A percentile compares a stretch with the other conserved stretches of the same genome.
phyloP scores from a whole-genome alignment of 2,888 invertebrate genomes.

The Acanthacorydalis orientalis region DNA sequence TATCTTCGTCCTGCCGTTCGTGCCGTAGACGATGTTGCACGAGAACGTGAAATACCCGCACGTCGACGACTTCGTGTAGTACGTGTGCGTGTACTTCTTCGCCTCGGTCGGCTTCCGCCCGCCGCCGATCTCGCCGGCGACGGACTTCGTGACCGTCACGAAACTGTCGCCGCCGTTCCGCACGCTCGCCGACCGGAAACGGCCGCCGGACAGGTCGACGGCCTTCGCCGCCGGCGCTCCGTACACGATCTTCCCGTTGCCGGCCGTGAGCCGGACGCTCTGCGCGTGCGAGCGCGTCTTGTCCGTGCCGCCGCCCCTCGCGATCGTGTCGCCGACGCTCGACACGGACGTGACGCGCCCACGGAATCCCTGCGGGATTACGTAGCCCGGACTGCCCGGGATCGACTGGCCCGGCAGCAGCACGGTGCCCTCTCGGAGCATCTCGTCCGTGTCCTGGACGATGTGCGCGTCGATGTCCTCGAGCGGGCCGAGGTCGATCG shows the following conservation, averaged over 20 bases:
- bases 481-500: conserved; percentile 39
- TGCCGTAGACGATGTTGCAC: conserved; percentile 62
- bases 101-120: conserved; percentile 39
- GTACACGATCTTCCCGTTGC: conserved; percentile 20
- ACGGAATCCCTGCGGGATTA: conserved; percentile 49
- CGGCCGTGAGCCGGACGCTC: conserved; percentile 18
- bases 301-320: conserved; percentile 40
- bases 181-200: too few relatives aligned
- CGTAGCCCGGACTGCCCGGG: conserved; percentile 47
- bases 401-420: conserved; percentile 48
- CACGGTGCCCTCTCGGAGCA: conserved; percentile 35
- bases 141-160: conserved; percentile 64
- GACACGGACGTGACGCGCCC: conserved; percentile 46
- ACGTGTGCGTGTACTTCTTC: conserved; percentile 59
- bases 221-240: conserved; percentile 9
- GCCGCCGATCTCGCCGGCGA: conserved; percentile 52
- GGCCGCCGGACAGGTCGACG: neutral
- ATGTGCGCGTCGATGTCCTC: conserved; percentile 41
- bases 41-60: conserved; percentile 79
- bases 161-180: conserved; percentile 43
- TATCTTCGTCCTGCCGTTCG: conserved; percentile 61
- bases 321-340: conserved; percentile 39
- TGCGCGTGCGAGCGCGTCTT: conserved; percentile 13
- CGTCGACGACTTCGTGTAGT: conserved; percentile 72
- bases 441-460: conserved; percentile 33